Percentiles rank a stretch among this genome's conserved stretches.
These are phyloP conservation scores for Myotis myotis DNA, from an alignment of 2,797 vertebrate species.

Conservation along the genomic window DNA sequence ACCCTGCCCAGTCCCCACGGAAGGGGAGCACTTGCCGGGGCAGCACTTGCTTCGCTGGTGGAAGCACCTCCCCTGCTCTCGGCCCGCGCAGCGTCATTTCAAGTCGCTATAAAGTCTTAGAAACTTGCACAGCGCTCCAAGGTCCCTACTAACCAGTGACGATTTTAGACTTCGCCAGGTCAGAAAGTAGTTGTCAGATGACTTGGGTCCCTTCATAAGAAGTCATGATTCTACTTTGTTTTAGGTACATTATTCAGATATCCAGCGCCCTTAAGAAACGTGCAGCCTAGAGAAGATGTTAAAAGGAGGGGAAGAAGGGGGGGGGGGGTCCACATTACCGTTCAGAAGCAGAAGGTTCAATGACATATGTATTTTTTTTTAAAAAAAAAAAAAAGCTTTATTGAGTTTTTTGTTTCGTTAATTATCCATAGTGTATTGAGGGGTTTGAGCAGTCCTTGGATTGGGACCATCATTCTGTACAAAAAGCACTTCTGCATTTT, in stretches of 20 bases:
- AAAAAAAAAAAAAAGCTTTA: not conserved
- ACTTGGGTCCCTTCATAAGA: not conserved
- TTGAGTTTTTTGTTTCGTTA: not conserved
- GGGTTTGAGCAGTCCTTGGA: not conserved
- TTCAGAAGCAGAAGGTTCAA: not conserved
- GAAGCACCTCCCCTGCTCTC: not conserved
- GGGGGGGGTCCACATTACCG: not conserved
- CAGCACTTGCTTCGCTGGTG: not conserved
- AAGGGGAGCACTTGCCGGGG: not conserved
- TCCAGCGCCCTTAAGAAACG: not conserved
- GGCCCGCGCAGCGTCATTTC: not conserved
- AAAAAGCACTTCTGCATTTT: conserved; percentile 9
- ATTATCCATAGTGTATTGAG: not conserved
- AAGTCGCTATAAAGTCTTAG: not conserved
- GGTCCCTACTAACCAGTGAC: not conserved
- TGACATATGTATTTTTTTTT: not conserved
- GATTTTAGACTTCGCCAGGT: not conserved
- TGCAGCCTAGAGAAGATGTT: not conserved
- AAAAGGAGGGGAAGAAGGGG: not conserved
- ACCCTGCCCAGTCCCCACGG: accelerated
- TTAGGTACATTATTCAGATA: not conserved
- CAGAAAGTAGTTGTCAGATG: not conserved
- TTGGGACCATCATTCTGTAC: not conserved
- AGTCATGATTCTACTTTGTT: not conserved
- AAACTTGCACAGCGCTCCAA: not conserved